Percentiles rank a stretch among this genome's conserved stretches.
Conservation (phyloP, 2,888 invertebrate genomes). For the Myathropa florea region DNA sequence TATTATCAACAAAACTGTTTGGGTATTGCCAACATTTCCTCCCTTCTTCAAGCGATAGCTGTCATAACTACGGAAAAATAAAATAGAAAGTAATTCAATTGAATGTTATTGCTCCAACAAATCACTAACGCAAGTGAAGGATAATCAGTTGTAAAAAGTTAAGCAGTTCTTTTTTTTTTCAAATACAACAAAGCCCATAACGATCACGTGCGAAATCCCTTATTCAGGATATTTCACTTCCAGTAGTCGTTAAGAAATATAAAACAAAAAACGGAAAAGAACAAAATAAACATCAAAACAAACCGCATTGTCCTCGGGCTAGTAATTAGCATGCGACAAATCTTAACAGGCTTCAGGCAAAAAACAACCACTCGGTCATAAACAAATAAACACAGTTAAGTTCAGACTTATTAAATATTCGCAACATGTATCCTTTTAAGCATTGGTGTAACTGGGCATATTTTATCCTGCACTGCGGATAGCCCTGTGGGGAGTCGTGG, state of each 20-base stretch:
- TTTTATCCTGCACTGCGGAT: slow-evolving; percentile 4
- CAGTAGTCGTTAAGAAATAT: neutral
- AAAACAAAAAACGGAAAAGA: neutral
- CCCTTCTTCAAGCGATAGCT: too few relatives aligned
- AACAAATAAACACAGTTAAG: neutral
- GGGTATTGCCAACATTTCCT: too few relatives aligned
- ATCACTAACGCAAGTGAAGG: too few relatives aligned
- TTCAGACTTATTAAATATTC: slow-evolving; percentile 22
- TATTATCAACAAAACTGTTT: too few relatives aligned
- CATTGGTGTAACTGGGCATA: neutral
- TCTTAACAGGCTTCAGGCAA: neutral
- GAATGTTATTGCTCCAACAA: too few relatives aligned
- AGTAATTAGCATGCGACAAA: slow-evolving; percentile 27
- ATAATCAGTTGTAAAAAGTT: too few relatives aligned
- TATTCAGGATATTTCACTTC: too few relatives aligned
- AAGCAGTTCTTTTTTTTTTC: too few relatives aligned
- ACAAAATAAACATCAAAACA: neutral
- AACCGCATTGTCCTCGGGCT: neutral
- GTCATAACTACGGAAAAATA: too few relatives aligned
- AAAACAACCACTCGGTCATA: neutral
- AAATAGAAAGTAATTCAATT: too few relatives aligned
- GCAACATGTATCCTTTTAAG: neutral
- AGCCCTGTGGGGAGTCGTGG: neutral
- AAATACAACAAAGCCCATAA: too few relatives aligned
- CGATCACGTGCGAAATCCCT: too few relatives aligned